Percentiles rank a stretch among this genome's conserved stretches.
Evolutionary conservation across 2,797 vertebrate species (phyloP).

Genomic region (Chrysocyon brachyurus): DNA sequence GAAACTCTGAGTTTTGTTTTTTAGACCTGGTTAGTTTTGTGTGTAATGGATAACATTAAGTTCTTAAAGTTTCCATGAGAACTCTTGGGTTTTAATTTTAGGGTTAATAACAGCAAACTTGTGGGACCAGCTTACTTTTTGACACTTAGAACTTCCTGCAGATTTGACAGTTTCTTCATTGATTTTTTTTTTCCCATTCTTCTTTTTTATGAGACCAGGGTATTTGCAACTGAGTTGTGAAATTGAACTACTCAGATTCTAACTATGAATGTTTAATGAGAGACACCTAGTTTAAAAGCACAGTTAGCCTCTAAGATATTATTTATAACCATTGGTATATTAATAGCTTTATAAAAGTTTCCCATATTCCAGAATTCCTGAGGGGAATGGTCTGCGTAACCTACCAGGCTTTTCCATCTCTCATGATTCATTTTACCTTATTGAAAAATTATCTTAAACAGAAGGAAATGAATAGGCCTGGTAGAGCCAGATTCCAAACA

Average conservation of each 20-base stretch:
- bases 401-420: slow-evolving; percentile 34
- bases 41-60: neutral
- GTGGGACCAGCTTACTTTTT: neutral
- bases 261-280: slow-evolving; percentile 64
- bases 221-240: slow-evolving; percentile 51
- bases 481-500: slow-evolving; percentile 1
- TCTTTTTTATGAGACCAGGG: slow-evolving; percentile 35
- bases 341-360: slow-evolving; percentile 59
- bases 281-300: slow-evolving; percentile 35
- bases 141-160: neutral
- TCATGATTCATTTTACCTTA: slow-evolving; percentile 59
- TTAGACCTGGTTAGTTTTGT: slow-evolving; percentile 34
- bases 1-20: neutral
- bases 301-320: neutral
- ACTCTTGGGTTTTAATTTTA: slow-evolving; percentile 42
- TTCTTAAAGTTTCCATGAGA: slow-evolving; percentile 1
- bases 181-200: neutral
- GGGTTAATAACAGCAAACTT: neutral
- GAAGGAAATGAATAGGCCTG: slow-evolving; percentile 58
- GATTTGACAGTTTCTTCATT: slow-evolving; percentile 57
- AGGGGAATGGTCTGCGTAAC: slow-evolving; percentile 58
- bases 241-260: slow-evolving; percentile 57
- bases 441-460: slow-evolving; percentile 65
- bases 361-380: slow-evolving; percentile 11
- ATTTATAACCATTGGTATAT: slow-evolving; percentile 43